These are phyloP conservation scores for Sula dactylatra DNA, from an alignment of 2,113 vertebrate species.

Conservation along the genomic window DNA sequence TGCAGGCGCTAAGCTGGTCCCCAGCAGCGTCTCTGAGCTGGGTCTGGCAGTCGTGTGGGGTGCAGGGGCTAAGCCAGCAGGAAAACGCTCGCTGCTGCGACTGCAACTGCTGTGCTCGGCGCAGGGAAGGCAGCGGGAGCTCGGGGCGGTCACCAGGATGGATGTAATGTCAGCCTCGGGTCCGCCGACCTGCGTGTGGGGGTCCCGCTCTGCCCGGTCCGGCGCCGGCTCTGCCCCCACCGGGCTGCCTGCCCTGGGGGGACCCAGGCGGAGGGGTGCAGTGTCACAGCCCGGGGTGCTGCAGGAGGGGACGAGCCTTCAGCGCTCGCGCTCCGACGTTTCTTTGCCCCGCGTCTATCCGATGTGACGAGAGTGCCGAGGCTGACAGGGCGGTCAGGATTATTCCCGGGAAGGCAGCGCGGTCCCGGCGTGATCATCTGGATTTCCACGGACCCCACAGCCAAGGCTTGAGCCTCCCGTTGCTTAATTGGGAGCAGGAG, in stretches of 20 bases:
- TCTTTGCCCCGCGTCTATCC: background rate
- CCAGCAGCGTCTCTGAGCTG: no score
- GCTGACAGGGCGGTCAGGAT: background rate
- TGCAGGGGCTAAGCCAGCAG: background rate
- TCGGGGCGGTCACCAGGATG: accelerated
- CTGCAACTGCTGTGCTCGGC: background rate
- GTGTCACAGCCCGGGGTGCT: background rate
- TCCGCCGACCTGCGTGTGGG: background rate
- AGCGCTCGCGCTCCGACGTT: background rate
- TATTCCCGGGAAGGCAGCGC: accelerated
- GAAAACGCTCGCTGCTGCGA: accelerated
- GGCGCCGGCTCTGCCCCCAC: background rate
- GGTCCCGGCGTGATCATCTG: background rate
- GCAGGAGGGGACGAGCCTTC: accelerated
- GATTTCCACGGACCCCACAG: background rate
- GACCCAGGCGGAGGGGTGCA: background rate
- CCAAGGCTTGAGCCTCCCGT: background rate
- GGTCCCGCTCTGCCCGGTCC: background rate
- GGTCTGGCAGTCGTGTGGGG: accelerated
- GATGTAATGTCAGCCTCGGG: background rate
- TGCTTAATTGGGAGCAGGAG: background rate
- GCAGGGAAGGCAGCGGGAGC: background rate
- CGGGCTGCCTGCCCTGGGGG: no score
- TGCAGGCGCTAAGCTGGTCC: background rate
- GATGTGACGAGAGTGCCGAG: background rate